Percentiles rank a stretch among this genome's conserved stretches.
Conservation (phyloP, 1,140 invertebrate genomes). For the Ctenoplectra terminalis region DNA sequence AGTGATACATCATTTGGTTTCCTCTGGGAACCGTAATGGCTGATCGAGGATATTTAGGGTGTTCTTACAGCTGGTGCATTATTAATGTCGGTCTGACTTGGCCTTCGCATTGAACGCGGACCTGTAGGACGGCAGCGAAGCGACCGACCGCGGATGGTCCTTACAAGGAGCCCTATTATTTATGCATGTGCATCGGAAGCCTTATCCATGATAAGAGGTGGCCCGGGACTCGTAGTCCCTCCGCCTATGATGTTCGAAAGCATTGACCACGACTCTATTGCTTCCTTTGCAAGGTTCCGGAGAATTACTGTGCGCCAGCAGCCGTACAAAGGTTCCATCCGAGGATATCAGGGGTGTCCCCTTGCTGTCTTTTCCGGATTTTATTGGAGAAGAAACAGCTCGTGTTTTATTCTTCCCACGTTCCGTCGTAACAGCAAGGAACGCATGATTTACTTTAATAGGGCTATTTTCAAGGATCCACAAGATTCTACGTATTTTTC, state of each 20-base stretch:
- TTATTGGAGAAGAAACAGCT: conserved; percentile 36
- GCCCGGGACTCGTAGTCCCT: conserved; percentile 55
- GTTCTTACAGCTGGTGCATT: conserved; percentile 74
- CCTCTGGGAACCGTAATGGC: conserved; percentile 71
- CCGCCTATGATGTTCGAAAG: conserved; percentile 42
- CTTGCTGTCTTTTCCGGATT: conserved; percentile 19
- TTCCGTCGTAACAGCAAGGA: background rate
- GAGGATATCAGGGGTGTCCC: conserved; percentile 24
- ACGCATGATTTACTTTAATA: conserved; percentile 35
- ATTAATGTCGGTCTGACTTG: conserved; percentile 70
- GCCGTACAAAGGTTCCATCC: conserved; percentile 13
- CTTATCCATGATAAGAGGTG: conserved; percentile 72
- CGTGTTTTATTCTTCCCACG: conserved; percentile 35
- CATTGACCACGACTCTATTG: background rate
- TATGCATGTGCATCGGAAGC: conserved; percentile 75
- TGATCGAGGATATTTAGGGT: conserved; percentile 77
- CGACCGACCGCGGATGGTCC: conserved; percentile 66
- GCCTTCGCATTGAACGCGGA: conserved; percentile 41
- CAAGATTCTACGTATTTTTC: background rate
- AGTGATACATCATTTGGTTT: conserved; percentile 74
- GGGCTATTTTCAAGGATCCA: conserved; percentile 15
- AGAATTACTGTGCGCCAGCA: conserved; percentile 45
- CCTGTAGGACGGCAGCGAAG: conserved; percentile 50
- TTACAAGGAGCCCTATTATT: conserved; percentile 76
- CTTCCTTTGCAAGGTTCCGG: conserved; percentile 20